phyloP scores from a whole-genome alignment of 2,888 invertebrate genomes.

The Hecatera dysodea region DNA sequence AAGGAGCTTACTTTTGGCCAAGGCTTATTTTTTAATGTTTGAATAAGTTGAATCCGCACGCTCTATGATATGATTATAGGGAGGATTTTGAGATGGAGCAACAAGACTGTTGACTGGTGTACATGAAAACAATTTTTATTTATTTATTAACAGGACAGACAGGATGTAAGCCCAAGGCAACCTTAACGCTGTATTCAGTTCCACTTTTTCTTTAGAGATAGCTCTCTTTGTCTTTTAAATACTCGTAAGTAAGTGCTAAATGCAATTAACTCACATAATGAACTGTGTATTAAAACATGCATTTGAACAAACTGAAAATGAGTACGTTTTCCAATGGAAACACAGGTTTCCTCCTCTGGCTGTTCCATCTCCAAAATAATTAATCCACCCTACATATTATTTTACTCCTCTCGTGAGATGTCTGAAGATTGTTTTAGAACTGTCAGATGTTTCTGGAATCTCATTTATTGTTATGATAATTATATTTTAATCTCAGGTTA shows the following conservation, averaged over 20 bases:
- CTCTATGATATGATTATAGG: background rate
- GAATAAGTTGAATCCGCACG: background rate
- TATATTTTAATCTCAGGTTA: background rate
- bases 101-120: background rate
- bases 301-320: background rate
- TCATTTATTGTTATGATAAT: constrained; percentile 1
- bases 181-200: too few species aligned
- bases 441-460: background rate
- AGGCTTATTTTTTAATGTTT: too few species aligned
- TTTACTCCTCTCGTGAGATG: background rate
- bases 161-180: too few species aligned
- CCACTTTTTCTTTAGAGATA: too few species aligned
- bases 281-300: background rate
- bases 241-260: too few species aligned
- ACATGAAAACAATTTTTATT: background rate
- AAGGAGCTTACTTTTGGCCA: too few species aligned
- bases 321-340: background rate
- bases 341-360: background rate
- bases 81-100: background rate
- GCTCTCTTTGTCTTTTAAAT: too few species aligned
- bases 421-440: background rate
- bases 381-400: background rate
- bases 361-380: background rate
- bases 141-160: too few species aligned
- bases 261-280: too few species aligned